Evolutionary conservation across 2,888 invertebrate species (phyloP).

Genomic region (Eudasyphora cyanicolor): DNA sequence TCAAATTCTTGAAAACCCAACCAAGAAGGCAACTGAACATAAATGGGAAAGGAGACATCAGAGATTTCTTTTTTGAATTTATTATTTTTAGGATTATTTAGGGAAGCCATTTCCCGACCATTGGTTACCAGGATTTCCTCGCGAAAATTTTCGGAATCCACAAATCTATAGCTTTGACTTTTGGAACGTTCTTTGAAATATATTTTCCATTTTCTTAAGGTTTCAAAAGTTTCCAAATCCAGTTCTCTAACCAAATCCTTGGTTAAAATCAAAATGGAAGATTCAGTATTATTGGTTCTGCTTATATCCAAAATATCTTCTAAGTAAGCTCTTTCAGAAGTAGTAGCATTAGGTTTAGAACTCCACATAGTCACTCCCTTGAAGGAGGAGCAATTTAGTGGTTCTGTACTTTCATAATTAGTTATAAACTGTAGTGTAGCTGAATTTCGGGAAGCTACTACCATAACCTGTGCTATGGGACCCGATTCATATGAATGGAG

Average conservation of each 20-base stretch:
- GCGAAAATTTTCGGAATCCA: constrained; percentile 63
- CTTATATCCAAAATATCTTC: background rate
- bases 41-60: background rate
- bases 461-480: constrained; percentile 79
- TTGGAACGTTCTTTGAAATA: background rate
- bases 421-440: constrained; percentile 75
- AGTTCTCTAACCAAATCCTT: constrained; percentile 35
- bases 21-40: background rate
- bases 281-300: background rate
- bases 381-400: constrained; percentile 68
- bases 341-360: constrained; percentile 56
- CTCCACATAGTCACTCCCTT: constrained; percentile 72
- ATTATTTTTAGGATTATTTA: constrained; percentile 37
- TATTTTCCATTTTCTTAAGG: constrained; percentile 34
- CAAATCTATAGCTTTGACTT: constrained; percentile 66
- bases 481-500: constrained; percentile 80
- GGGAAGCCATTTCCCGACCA: constrained; percentile 73
- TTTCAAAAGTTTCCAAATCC: constrained; percentile 17
- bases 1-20: background rate
- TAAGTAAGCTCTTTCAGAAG: background rate
- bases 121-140: constrained; percentile 77
- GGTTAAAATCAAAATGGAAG: constrained; percentile 1
- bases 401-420: constrained; percentile 67
- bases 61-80: constrained; percentile 5
- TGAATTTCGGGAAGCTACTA: constrained; percentile 72